Evolutionary conservation across 2,113 vertebrate genomes (phyloP).

Genomic region (Tylochromis polylepis): DNA sequence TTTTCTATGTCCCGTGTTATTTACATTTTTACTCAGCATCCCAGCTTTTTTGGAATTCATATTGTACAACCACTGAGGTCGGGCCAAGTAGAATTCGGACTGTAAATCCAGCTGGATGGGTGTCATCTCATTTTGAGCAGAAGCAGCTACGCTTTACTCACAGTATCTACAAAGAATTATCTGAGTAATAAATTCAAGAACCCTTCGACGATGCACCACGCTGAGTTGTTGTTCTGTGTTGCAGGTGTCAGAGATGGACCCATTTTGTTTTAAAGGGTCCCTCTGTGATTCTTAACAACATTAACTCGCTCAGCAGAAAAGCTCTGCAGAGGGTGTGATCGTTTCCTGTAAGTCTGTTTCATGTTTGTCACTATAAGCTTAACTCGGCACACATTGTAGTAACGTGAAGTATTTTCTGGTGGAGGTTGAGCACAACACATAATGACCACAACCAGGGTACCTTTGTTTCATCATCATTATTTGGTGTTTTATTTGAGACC

Average conservation of each 20-base stretch:
- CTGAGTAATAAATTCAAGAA: no score
- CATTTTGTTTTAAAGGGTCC: fast-evolving
- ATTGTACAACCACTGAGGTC: no score
- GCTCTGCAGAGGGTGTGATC: neutral
- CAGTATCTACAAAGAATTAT: no score
- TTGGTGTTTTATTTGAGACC: neutral
- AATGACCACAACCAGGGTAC: neutral
- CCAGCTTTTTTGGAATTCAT: no score
- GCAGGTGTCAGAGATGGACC: fast-evolving
- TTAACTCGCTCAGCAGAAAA: neutral
- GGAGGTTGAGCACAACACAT: neutral
- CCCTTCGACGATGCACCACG: fast-evolving
- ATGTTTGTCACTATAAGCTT: neutral
- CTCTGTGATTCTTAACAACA: neutral
- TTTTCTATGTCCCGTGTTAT: neutral
- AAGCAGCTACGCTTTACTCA: no score
- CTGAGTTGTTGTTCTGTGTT: fast-evolving
- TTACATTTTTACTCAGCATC: neutral
- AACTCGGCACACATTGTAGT: neutral
- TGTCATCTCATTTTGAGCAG: neutral
- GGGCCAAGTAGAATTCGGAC: neutral
- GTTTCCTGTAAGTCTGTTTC: neutral
- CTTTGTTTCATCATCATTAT: neutral
- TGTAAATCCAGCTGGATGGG: neutral
- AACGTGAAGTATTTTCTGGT: neutral